These are phyloP conservation scores for Ictidomys tridecemlineatus DNA, from an alignment of 2,113 vertebrate species.

Conservation along the genomic window DNA sequence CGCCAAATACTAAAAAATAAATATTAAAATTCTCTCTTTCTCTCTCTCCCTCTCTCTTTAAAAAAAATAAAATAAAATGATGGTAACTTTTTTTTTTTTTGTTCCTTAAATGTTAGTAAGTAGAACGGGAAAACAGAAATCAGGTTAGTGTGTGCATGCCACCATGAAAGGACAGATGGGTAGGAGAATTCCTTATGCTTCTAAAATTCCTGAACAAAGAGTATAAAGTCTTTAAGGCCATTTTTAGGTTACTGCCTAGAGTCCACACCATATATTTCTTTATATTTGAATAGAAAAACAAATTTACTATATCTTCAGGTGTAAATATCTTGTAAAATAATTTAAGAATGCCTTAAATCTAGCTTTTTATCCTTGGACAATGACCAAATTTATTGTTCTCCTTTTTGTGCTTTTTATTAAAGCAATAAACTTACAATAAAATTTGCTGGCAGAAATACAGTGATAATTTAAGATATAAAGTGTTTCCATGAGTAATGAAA, in stretches of 20 bases:
- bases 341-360: slow-evolving; percentile 31
- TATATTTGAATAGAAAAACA: neutral
- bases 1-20: too few relatives aligned
- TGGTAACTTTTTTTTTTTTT: too few relatives aligned
- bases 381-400: slow-evolving; percentile 21
- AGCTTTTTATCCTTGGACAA: neutral
- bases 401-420: neutral
- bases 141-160: neutral
- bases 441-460: neutral
- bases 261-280: neutral
- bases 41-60: too few relatives aligned
- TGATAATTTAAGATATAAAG: slow-evolving; percentile 33
- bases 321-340: neutral
- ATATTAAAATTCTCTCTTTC: too few relatives aligned
- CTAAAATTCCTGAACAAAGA: neutral
- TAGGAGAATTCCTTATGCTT: neutral
- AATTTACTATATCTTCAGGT: neutral
- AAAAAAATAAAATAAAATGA: too few relatives aligned
- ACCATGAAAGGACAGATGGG: neutral
- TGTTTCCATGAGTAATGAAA: neutral
- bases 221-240: neutral
- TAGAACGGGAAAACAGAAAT: neutral
- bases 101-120: neutral
- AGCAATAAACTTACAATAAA: neutral
- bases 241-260: neutral